Evolutionary conservation across 2,113 vertebrate species (phyloP), one percentile per base, ranked within the genome.

Genomic region (Romanogobio albipinnatus): DNA sequence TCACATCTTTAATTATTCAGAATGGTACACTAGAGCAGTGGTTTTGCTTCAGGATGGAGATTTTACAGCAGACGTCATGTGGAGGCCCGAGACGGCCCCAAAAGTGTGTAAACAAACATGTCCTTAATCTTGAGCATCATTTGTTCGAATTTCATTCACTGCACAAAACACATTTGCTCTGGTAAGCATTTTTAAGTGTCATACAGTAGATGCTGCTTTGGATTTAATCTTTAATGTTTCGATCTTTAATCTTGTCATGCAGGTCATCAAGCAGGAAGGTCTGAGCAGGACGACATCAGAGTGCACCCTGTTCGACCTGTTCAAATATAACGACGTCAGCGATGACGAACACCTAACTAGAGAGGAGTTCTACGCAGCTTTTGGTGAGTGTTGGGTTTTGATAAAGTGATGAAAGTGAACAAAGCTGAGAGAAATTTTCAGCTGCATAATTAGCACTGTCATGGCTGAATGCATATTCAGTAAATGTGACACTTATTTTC

Each of bases 221-320:
- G 39, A 71, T 71, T 22, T 14, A 15, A 47, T 74, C 9, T 61
- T 61, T n/a, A 10, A n/a, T n/a, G 58, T 59, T 36, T 68, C 36
- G 47, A 29, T 13, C 62, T 17, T 13, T 10, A 84, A 3, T 45
- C 10, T 75, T 90, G 2, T 81, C 45, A 93, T 89, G 71, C 93
- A 99, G 98, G 96, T 99, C 81, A 97, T 98, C 94, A 98, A 97
- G 91, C 95, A 94, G 84, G 96, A 98, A 86, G 96, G 97, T 62
- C 91, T 98, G 86, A 94, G 93, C 90, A 96, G 95, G 90, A 94
- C 96, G 78, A 81, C 87, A 2, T 95, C 95, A 45, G 96, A 94
- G 81, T 99, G 98, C 89, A 96, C 96, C 1, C 88, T 98, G 87
- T 98, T 98, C 15, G 96, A 99, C 94, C 94, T 99, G 68, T 93